phyloP scores from a whole-genome alignment of 2,113 vertebrate species.

The Pseudolaguvia tuberculata region DNA sequence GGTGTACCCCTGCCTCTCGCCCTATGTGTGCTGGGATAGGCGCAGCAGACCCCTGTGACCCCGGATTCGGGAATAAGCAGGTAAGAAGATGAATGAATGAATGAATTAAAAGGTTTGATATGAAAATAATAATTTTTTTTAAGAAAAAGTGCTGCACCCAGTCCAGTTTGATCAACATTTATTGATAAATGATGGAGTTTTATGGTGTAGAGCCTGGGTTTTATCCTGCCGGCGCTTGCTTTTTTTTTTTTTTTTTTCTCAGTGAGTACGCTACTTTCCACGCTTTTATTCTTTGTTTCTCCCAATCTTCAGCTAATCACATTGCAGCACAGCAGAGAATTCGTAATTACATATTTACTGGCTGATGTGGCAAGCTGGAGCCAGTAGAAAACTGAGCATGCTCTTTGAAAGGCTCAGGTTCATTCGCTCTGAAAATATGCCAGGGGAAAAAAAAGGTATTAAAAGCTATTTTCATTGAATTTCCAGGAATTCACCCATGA shows the following conservation, averaged over 20 bases:
- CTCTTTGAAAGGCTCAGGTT: constrained; percentile 23
- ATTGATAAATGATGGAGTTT: constrained; percentile 23
- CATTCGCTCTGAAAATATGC: constrained; percentile 21
- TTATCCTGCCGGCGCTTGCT: neutral
- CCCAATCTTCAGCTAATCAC: constrained; percentile 50
- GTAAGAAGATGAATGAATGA: no score
- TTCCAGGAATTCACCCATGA: constrained; percentile 19
- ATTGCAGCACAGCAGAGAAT: constrained; percentile 52
- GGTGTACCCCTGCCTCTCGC: no score
- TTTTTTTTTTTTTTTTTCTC: constrained; percentile 20
- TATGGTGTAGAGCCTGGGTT: neutral
- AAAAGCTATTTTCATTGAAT: constrained; percentile 24
- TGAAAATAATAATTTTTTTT: no score
- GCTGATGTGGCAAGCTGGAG: constrained; percentile 38
- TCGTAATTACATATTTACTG: constrained; percentile 50
- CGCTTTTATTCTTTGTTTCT: constrained; percentile 42
- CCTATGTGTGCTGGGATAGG: no score
- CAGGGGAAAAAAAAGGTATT: constrained; percentile 18
- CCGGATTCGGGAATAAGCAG: no score
- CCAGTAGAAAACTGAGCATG: constrained; percentile 44
- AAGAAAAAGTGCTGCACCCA: neutral
- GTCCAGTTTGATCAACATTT: constrained; percentile 12
- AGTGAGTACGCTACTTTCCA: constrained; percentile 17
- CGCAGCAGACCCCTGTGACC: no score
- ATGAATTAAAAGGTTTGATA: no score